Evolutionary conservation across 2,113 vertebrate genomes (phyloP).

Genomic region (Hiodon alosoides): DNA sequence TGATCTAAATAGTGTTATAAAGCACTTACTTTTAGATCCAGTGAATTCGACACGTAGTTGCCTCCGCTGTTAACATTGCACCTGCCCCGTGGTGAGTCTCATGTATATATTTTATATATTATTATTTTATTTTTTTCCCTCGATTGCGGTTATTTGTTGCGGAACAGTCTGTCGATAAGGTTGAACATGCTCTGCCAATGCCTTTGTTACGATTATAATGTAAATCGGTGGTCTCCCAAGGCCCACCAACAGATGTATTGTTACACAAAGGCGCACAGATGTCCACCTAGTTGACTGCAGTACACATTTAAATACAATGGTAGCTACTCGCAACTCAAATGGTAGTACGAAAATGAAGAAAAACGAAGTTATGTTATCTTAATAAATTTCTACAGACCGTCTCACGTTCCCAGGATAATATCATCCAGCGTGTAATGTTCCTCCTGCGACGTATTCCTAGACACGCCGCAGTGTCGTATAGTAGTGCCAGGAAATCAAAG

Average conservation of each 20-base stretch:
- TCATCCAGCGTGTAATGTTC: neutral
- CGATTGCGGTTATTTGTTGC: slow-evolving; percentile 20
- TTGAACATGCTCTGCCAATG: slow-evolving; percentile 23
- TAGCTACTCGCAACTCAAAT: neutral
- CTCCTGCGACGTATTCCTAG: neutral
- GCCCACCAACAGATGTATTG: neutral
- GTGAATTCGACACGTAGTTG: slow-evolving; percentile 18
- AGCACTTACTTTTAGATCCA: slow-evolving; percentile 56
- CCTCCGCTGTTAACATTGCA: slow-evolving; percentile 37
- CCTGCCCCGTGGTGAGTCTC: slow-evolving; percentile 23
- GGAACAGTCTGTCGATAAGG: slow-evolving; percentile 15
- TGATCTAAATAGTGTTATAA: too few species aligned
- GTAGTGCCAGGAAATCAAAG: neutral
- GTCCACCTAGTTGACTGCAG: neutral
- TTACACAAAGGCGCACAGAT: neutral
- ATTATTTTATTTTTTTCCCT: neutral
- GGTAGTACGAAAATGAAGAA: neutral
- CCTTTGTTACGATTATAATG: slow-evolving; percentile 52
- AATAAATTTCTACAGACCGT: neutral
- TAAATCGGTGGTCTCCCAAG: neutral
- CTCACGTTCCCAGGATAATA: neutral
- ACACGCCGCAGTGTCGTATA: too few species aligned
- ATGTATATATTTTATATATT: too few species aligned
- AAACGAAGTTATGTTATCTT: neutral
- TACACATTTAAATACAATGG: neutral